Conservation (phyloP, 1,140 invertebrate species). For the Dinothrombium tinctorium region DNA sequence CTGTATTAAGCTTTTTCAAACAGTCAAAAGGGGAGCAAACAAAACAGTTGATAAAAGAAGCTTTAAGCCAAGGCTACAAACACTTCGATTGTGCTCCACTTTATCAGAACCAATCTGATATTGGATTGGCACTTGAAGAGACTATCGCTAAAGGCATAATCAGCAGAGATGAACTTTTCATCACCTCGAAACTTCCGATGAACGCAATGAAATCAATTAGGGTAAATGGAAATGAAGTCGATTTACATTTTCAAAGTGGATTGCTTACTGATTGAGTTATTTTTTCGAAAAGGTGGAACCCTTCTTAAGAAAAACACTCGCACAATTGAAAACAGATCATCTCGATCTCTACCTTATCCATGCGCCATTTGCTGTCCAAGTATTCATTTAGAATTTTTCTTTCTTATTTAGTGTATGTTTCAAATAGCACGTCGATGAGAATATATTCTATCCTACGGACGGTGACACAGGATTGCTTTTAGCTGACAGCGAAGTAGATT, state of each 20-base stretch:
- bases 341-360: slow-evolving; percentile 23
- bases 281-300: slow-evolving; percentile 31
- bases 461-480: background rate
- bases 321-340: slow-evolving; percentile 18
- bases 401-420: background rate
- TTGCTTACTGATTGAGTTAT: no score
- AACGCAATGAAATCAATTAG: no score
- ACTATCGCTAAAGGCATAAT: slow-evolving; percentile 45
- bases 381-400: background rate
- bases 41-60: no score
- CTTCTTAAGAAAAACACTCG: slow-evolving; percentile 35
- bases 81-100: slow-evolving; percentile 63
- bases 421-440: background rate
- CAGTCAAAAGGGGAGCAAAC: no score
- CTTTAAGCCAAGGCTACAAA: slow-evolving; percentile 4
- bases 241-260: no score
- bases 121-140: slow-evolving; percentile 45
- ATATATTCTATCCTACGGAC: background rate
- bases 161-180: slow-evolving; percentile 50
- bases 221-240: no score
- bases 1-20: no score
- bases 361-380: slow-evolving; percentile 5
- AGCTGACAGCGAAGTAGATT: background rate
- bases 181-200: slow-evolving; percentile 40
- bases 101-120: slow-evolving; percentile 60